Evolutionary conservation across 2,888 invertebrate species (phyloP), one percentile per base, ranked within the genome.

Genomic region (Spodoptera exigua): DNA sequence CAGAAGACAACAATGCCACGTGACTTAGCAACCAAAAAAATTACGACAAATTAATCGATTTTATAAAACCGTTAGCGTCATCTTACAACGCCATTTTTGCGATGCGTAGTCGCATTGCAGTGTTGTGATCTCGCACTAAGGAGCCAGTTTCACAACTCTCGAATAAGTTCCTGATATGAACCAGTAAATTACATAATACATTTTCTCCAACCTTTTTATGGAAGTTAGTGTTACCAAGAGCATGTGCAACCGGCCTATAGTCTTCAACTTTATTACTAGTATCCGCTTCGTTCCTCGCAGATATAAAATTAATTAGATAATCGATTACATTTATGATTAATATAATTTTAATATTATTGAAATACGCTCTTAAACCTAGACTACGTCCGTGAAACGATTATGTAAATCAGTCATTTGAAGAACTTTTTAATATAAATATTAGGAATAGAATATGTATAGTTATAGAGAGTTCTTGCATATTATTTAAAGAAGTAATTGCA

Each of bases 401-500:
- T 89, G 86, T 89, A 89, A 89, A 89, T 90, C 90, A 90, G 90
- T 90, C 90, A 78, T 89, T 89, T 87, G 85, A 89, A 88, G 79
- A 85, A 85, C 86, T 88, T 85, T 74, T 79, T 83, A 81, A 83
- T 85, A 81, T 74, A 78, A 73, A 79, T 79, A 72, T 70, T 72
- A 63, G 60, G 49, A 65, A 61, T 75, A 52, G 51, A 72, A 66
- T 51, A 18, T 18, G 27, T 39, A 53, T 56, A 56, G 58, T 36
- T 21, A 58, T 46, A 48, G 51, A 32, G 37, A 58, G n/a, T n/a
- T n/a, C n/a, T n/a, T 55, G 51, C 59, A 52, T n/a, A 56, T 48
- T 57, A 46, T 58, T 14, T 51, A 34, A 58, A 57, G 61, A 44
- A 54, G 18, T 51, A 49, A 14, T 13, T 58, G 37, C 32, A 53